phyloP scores from a whole-genome alignment of 2,797 vertebrate species.

The Rhinophrynus dorsalis region DNA sequence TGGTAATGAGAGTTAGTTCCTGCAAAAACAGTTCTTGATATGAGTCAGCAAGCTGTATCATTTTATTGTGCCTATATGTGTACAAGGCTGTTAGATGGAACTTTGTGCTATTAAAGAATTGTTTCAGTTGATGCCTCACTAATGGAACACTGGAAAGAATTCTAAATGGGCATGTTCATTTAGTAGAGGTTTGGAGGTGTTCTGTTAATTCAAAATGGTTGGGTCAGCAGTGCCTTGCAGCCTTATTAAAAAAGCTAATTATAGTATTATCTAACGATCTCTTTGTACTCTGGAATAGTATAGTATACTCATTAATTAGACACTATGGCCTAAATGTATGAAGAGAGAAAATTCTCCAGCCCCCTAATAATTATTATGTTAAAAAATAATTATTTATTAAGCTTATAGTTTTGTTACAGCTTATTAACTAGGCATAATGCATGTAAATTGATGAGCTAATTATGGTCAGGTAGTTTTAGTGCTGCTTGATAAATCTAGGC shows the following conservation, averaged over 20 bases:
- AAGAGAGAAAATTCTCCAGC: no score
- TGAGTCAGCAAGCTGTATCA: constrained; percentile 21
- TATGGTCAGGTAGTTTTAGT: no score
- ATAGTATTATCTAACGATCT: constrained; percentile 1
- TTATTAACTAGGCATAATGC: no score
- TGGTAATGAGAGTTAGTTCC: background rate
- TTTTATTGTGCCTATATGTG: background rate
- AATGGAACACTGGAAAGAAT: background rate
- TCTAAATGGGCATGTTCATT: constrained; percentile 11
- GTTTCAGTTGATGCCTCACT: background rate
- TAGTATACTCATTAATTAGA: no score
- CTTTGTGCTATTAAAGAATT: constrained; percentile 2
- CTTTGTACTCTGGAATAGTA: background rate
- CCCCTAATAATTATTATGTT: no score
- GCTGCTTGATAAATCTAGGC: no score
- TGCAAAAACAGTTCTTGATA: background rate
- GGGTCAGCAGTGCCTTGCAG: background rate
- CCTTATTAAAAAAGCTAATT: constrained; percentile 19
- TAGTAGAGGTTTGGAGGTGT: background rate
- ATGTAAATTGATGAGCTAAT: no score
- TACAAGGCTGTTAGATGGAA: background rate
- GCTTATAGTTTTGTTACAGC: no score
- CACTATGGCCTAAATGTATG: no score
- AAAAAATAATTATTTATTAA: no score
- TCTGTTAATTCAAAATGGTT: background rate